These are phyloP conservation scores for Notothenia coriiceps DNA, from an alignment of 2,113 vertebrate species.

Conservation along the genomic window DNA sequence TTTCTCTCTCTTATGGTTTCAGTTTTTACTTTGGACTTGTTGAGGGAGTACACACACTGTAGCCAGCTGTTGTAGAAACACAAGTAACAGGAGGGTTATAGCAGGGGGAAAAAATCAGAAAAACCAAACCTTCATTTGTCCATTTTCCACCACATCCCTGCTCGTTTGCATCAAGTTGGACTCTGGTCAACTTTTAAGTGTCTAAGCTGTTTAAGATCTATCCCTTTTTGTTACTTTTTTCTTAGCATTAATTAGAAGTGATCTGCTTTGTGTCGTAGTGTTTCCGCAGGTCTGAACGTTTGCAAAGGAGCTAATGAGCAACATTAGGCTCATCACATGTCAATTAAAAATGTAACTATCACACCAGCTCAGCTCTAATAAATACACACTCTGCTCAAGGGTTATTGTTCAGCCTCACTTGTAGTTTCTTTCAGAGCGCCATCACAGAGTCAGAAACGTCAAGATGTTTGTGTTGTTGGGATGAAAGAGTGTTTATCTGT, in stretches of 20 bases:
- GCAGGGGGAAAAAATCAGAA: conserved; percentile 7
- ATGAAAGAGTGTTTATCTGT: background rate
- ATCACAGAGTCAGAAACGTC: background rate
- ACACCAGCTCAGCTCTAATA: background rate
- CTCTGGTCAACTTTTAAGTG: conserved; percentile 4
- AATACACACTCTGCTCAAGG: background rate
- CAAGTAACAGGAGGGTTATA: conserved; percentile 13
- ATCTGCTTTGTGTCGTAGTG: conserved; percentile 2
- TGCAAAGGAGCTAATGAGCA: conserved; percentile 6
- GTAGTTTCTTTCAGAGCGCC: background rate
- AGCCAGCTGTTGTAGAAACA: conserved; percentile 5
- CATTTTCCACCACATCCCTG: conserved; percentile 6
- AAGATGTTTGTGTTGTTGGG: conserved; percentile 9
- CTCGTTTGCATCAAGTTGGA: background rate
- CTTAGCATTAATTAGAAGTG: conserved; percentile 20
- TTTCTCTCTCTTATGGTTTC: background rate
- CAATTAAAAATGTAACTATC: conserved; percentile 5
- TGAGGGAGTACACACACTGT: background rate
- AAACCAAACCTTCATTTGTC: conserved; percentile 1
- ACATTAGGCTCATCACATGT: background rate
- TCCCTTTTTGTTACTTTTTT: background rate
- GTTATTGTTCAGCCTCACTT: background rate
- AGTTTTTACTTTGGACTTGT: background rate
- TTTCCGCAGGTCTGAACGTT: conserved; percentile 13
- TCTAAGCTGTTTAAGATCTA: conserved; percentile 11